Percentiles rank a stretch among this genome's conserved stretches.
Conservation (phyloP, 2,113 vertebrate genomes). For the Rynchops niger region DNA sequence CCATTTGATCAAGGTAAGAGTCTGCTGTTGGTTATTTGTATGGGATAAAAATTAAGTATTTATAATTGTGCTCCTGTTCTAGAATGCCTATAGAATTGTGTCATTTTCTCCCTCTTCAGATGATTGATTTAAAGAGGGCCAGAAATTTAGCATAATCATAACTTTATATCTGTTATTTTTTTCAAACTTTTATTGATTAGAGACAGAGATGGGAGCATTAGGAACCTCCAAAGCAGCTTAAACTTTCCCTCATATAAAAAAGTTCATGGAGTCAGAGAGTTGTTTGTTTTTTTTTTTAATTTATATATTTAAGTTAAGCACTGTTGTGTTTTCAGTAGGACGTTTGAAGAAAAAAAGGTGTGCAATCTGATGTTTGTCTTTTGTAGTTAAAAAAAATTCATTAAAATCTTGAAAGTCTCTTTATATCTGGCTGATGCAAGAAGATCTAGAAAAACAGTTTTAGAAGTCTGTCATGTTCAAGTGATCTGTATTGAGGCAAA, state of each 20-base stretch:
- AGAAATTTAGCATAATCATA: not conserved
- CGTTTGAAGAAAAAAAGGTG: not conserved
- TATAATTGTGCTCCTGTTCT: not conserved
- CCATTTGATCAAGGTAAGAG: slow-evolving; percentile 91
- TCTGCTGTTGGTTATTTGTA: not conserved
- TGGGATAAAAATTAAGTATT: not conserved
- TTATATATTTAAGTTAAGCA: not conserved
- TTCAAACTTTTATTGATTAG: not conserved
- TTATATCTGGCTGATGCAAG: not conserved
- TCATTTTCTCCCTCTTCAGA: not conserved
- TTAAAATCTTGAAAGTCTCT: not conserved
- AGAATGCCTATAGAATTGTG: not conserved
- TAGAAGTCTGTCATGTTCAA: not conserved
- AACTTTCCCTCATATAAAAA: not conserved
- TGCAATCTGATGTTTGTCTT: not conserved
- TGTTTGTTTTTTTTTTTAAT: not conserved
- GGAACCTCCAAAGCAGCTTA: not conserved
- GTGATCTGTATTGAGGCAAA: not conserved
- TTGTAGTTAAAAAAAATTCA: not conserved
- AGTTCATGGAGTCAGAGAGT: not conserved
- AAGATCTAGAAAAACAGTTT: not conserved
- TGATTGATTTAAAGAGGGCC: not conserved
- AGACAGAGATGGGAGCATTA: not conserved
- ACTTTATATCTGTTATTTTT: not conserved
- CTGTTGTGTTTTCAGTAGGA: not conserved